Conservation (phyloP, 2,113 vertebrate species). For the Halcyon malimbica region DNA sequence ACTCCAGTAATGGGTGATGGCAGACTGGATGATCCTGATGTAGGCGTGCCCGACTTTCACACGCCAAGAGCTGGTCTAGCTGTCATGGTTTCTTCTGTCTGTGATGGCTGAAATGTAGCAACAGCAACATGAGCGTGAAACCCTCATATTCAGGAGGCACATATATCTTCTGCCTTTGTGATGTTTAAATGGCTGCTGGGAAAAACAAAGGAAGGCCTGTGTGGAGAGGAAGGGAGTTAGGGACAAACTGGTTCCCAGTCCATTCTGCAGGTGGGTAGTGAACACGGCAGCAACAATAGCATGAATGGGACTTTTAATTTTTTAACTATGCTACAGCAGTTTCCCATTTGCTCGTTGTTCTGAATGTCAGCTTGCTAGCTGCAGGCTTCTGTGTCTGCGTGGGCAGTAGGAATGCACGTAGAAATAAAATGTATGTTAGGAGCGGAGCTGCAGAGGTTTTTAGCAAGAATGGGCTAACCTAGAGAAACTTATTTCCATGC, state of each 20-base stretch:
- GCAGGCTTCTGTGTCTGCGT: background rate
- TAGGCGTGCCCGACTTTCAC: rapidly evolving
- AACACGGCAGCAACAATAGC: background rate
- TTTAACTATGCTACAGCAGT: background rate
- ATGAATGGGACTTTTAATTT: background rate
- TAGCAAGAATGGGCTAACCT: background rate
- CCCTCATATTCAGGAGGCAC: background rate
- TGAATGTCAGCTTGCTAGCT: background rate
- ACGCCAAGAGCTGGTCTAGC: background rate
- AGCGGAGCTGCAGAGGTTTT: background rate
- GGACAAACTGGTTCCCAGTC: background rate
- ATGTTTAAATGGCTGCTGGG: background rate
- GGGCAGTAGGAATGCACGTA: background rate
- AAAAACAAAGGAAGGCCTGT: background rate
- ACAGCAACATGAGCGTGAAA: background rate
- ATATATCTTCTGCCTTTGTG: background rate
- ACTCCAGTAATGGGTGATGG: background rate
- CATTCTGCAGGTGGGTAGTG: background rate
- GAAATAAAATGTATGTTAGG: background rate
- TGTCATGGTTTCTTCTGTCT: background rate
- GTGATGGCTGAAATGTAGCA: background rate
- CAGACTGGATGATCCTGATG: background rate
- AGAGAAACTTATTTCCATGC: background rate
- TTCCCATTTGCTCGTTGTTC: background rate
- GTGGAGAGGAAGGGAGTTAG: background rate